These are phyloP conservation scores for Microtus pennsylvanicus DNA, from an alignment of 2,113 vertebrate genomes.

Conservation along the genomic window DNA sequence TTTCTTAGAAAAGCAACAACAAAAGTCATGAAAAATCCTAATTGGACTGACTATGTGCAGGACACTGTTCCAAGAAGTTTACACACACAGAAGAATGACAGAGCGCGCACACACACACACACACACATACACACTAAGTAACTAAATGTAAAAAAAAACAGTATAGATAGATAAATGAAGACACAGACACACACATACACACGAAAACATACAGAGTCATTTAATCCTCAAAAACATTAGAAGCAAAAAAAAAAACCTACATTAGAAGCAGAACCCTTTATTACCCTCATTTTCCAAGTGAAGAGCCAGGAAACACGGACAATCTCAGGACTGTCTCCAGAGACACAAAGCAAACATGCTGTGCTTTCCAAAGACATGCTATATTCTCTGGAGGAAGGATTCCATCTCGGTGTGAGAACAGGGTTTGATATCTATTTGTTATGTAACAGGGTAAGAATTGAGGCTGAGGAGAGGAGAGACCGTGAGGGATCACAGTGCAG, in stretches of 20 bases:
- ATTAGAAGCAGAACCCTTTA: background rate
- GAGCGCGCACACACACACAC: background rate
- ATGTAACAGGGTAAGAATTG: background rate
- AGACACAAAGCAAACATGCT: background rate
- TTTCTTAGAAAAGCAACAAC: slow-evolving; percentile 37
- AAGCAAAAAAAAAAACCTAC: too few relatives aligned
- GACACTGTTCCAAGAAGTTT: background rate
- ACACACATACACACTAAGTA: background rate
- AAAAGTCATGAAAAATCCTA: background rate
- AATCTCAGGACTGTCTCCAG: background rate
- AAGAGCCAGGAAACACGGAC: background rate
- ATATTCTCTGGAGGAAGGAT: slow-evolving; percentile 16
- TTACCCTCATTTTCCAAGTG: background rate
- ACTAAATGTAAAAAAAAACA: background rate
- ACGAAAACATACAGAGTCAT: background rate
- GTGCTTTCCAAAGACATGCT: background rate
- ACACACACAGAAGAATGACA: background rate
- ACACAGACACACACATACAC: background rate
- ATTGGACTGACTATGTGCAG: background rate
- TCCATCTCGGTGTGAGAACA: background rate
- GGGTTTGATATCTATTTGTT: background rate
- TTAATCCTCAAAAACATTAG: slow-evolving; percentile 1
- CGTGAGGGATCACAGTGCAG: background rate
- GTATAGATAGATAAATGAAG: background rate
- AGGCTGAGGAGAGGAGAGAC: background rate